Evolutionary conservation across 2,888 invertebrate genomes (phyloP), one percentile per base, ranked within the genome.

Genomic region (Laspeyria flexula): DNA sequence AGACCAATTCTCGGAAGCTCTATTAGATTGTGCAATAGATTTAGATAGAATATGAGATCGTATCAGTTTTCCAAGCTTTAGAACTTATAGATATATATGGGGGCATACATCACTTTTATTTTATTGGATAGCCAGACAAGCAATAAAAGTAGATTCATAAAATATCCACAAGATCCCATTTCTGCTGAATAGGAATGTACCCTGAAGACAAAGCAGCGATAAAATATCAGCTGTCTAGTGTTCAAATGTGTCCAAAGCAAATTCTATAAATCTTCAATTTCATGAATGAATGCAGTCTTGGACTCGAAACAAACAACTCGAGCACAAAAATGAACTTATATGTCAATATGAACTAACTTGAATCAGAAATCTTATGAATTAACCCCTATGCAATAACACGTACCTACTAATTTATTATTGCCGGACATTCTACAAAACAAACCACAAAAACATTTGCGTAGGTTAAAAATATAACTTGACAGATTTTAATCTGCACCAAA

Each of bases 91-190:
- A 37, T 4, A 43, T 16, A 35, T 43, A 35, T 35, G 5, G 50
- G 50, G 12, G 46, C 15, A 31, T 37, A 35, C 9, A 62, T 55
- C 49, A 54, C 25, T 54, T 64, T 64, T 60, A 66, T 54, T 64
- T 64, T 60, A 66, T 60, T 52, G 52, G 51, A 50, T 25, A 52
- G 52, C 60, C 42, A 39, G 35, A 40, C 31, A 42, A 43, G 49
- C 39, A 55, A 60, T 60, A 60, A 67, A 63, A 63, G 43, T 33
- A 42, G 29, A 9, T 63, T 47, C 41, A 56, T 56, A 54, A 63
- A 63, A 55, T 46, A 59, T 56, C 33, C 34, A 37, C 18, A 47
- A 35, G 39, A 47, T 47, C 12, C 45, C 38, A 54, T 47, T 53
- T 37, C 15, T 33, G 38, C 41, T 29, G 33, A 33, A 37, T 56